A percentile compares a stretch with the other conserved stretches of the same genome.
Conservation (phyloP, 1,140 invertebrate genomes). For the Asobara japonica region DNA sequence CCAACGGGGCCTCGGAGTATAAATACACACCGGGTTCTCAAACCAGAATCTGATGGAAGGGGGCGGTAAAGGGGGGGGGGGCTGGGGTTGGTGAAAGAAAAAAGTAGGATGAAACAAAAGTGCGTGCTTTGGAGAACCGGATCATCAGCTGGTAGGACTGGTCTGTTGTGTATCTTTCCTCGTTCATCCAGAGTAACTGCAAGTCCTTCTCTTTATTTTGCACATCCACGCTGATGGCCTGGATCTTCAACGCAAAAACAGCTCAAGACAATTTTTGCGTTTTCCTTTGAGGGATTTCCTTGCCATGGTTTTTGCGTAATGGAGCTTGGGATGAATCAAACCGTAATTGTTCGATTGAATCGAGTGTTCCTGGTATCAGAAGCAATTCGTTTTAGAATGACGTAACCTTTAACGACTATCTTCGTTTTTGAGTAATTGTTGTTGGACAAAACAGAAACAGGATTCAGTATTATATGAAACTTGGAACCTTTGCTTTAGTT, state of each 20-base stretch:
- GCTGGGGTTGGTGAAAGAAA: too few relatives aligned
- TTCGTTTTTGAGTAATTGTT: too few relatives aligned
- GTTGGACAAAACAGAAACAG: too few relatives aligned
- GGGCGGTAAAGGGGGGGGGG: constrained; percentile 44
- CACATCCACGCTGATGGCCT: constrained; percentile 53
- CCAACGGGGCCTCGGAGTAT: constrained; percentile 10
- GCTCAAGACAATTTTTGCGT: not conserved
- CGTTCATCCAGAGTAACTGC: constrained; percentile 19
- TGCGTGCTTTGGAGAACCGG: constrained; percentile 58
- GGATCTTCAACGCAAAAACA: constrained; percentile 43
- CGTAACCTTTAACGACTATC: constrained; percentile 15
- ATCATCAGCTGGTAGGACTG: constrained; percentile 65
- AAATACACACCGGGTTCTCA: constrained; percentile 22
- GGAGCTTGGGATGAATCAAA: not conserved
- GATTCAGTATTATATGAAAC: too few relatives aligned
- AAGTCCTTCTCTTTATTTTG: not conserved
- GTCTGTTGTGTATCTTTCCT: constrained; percentile 55
- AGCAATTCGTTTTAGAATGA: constrained; percentile 20
- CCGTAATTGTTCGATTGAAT: not conserved
- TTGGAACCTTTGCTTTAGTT: too few relatives aligned
- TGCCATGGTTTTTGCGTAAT: not conserved
- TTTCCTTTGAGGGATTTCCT: not conserved
- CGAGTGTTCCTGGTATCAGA: constrained; percentile 8
- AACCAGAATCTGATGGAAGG: constrained; percentile 32
- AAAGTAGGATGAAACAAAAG: constrained; percentile 58